Base-by-base conservation (phyloP, 2,113 vertebrate genomes). In the Notarius lentiginosus region DNA sequence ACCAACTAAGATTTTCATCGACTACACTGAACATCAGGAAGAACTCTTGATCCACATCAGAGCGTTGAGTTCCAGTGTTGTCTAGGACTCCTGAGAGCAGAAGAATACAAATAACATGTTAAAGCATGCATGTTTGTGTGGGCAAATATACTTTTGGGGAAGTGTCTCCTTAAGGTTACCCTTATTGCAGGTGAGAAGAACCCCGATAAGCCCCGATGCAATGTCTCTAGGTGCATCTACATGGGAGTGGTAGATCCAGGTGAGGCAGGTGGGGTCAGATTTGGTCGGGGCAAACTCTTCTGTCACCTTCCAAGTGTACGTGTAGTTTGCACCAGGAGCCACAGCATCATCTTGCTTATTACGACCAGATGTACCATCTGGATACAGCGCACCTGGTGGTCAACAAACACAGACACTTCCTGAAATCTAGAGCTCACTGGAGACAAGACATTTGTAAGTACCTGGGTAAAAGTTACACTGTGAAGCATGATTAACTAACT, bases 241-340 rank as follows among this genome's bases (percentile, higher is more conserved):
- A 89, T 99, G 98, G 0, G 98, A 99, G 91, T 99, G 98, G 92
- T 99, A 99, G 91, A 97, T 95, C 98, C 98, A 99, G 66, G 98
- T 99, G 92, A 99, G 95, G 90, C 98, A 99, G 92, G 93, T 94
- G 90, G 98, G 94, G 63, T 99, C 98, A 1, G 93, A 95, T 47
- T 95, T 87, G 60, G 97, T 94, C n/a, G 98, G 98, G 17, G 96
- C 97, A 81, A 96, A 97, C 82, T 97, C 95, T 85, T 96, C 94
- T 85, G 93, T 96, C 89, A 97, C 97, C 72, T 94, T 95, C 98
- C 98, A 99, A 75, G 94, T 96, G 86, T 99, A 99, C 0, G 95
- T 98, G 90, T 98, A 97, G 90, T 90, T 96, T 83, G 94, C 94
- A 61, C 96, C 96, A 0, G 98, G 97, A 85, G 96, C 94, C 83